These are phyloP conservation scores for Scaptomyza flava DNA, from an alignment of 2,888 invertebrate genomes.

Conservation along the genomic window DNA sequence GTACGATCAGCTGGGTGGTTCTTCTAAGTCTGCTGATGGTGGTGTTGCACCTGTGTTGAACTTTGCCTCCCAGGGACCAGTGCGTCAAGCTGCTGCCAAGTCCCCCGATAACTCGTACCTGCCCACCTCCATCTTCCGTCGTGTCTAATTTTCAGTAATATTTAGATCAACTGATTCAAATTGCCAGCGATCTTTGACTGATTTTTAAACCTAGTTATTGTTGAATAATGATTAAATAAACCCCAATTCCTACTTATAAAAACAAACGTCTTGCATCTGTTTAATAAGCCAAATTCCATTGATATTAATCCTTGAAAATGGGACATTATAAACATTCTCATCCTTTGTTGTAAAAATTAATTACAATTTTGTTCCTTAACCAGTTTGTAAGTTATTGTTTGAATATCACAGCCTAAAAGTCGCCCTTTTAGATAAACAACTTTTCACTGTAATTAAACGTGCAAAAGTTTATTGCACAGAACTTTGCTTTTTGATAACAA, in stretches of 20 bases:
- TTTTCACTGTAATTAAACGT: too few species aligned
- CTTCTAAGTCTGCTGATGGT: conserved; percentile 65
- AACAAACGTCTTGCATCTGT: neutral
- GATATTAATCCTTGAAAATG: too few species aligned
- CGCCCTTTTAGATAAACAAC: neutral
- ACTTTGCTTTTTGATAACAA: neutral
- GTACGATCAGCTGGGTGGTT: conserved; percentile 76
- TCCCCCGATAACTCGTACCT: conserved; percentile 71
- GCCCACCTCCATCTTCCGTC: conserved; percentile 75
- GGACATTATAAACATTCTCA: neutral
- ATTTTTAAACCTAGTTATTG: conserved; percentile 70
- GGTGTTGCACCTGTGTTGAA: conserved; percentile 80
- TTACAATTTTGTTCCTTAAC: neutral
- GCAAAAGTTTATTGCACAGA: neutral
- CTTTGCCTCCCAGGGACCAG: conserved; percentile 73
- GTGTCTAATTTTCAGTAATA: conserved; percentile 59
- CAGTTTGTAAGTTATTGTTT: neutral
- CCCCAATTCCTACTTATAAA: conserved; percentile 51
- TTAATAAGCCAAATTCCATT: neutral
- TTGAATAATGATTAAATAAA: conserved; percentile 77
- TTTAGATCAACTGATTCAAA: conserved; percentile 46
- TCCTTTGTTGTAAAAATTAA: neutral
- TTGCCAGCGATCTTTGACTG: conserved; percentile 70
- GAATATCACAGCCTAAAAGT: neutral
- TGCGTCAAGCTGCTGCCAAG: conserved; percentile 53